Conservation (phyloP, 30 jellyfish, hydroid and myxozoan species). For the Chrysaora quinquecirrha region DNA sequence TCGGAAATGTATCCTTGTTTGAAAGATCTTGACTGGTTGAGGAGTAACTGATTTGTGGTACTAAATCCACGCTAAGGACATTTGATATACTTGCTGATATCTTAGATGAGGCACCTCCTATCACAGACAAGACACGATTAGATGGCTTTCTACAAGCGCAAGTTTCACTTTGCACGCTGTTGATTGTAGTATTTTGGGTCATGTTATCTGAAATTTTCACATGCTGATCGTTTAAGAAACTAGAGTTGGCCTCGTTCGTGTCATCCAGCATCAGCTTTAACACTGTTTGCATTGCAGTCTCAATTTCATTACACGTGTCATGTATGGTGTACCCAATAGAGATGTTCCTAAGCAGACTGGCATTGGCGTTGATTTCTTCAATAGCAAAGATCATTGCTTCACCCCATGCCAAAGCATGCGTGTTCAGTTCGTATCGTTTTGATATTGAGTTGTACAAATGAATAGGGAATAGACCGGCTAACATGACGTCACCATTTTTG, state of each 20-base stretch:
- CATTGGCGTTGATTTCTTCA: constrained; percentile 53
- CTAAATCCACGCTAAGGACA: constrained; percentile 51
- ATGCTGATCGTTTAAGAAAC: too few relatives aligned
- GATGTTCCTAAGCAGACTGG: constrained; percentile 23
- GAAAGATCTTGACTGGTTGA: constrained; percentile 79
- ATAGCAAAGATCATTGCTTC: constrained; percentile 77
- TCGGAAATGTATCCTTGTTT: constrained; percentile 51
- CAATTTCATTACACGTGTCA: constrained; percentile 72
- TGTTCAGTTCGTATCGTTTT: constrained; percentile 41
- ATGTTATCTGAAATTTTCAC: too few relatives aligned
- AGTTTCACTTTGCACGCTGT: too few relatives aligned
- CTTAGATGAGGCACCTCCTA: constrained; percentile 92
- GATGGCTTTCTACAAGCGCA: constrained; percentile 18
- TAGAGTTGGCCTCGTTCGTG: too few relatives aligned
- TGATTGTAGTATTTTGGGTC: too few relatives aligned
- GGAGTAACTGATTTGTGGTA: constrained; percentile 90
- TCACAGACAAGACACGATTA: constrained; percentile 52
- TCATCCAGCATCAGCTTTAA: constrained; percentile 46
- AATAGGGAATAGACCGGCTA: constrained; percentile 92
- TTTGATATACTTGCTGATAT: constrained; percentile 53
- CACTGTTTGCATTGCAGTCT: constrained; percentile 73
- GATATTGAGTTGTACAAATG: constrained; percentile 59
- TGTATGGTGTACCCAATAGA: constrained; percentile 64
- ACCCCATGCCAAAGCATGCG: constrained; percentile 69
- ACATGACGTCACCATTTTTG: constrained; percentile 60